These are phyloP conservation scores for Dicrostonyx torquatus DNA, from an alignment of 2,797 vertebrate species.

Conservation along the genomic window DNA sequence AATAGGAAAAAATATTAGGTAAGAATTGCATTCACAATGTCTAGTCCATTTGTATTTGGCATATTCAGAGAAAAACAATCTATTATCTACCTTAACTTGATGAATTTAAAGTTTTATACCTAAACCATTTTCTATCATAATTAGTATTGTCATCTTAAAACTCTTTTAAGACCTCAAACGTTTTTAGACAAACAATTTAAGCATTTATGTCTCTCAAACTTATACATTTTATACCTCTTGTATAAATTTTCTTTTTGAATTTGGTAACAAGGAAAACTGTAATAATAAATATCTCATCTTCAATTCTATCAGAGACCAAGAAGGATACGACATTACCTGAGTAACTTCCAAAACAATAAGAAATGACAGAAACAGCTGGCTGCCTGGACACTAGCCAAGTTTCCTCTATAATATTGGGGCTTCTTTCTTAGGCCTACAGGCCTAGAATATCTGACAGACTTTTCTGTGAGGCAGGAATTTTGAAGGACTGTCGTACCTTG, in stretches of 20 bases:
- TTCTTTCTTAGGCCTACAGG: background rate
- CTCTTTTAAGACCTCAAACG: background rate
- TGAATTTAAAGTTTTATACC: background rate
- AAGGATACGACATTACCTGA: background rate
- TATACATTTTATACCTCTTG: background rate
- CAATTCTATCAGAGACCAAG: background rate
- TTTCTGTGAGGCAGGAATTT: background rate
- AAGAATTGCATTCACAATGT: background rate
- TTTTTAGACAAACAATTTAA: background rate
- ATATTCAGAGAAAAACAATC: background rate
- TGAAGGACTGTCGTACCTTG: background rate
- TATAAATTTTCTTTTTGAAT: background rate
- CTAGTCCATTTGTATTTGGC: background rate
- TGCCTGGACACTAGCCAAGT: background rate
- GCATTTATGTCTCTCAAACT: background rate
- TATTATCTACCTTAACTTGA: background rate
- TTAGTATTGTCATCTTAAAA: background rate
- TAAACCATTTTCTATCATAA: background rate
- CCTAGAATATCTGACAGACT: background rate
- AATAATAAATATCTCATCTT: background rate
- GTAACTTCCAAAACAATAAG: background rate
- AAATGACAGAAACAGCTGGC: background rate
- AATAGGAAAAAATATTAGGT: background rate
- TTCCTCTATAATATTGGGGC: background rate
- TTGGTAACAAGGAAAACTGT: background rate